Evolutionary conservation across 2,888 invertebrate genomes (phyloP).

Genomic region (Bimastos eiseni): DNA sequence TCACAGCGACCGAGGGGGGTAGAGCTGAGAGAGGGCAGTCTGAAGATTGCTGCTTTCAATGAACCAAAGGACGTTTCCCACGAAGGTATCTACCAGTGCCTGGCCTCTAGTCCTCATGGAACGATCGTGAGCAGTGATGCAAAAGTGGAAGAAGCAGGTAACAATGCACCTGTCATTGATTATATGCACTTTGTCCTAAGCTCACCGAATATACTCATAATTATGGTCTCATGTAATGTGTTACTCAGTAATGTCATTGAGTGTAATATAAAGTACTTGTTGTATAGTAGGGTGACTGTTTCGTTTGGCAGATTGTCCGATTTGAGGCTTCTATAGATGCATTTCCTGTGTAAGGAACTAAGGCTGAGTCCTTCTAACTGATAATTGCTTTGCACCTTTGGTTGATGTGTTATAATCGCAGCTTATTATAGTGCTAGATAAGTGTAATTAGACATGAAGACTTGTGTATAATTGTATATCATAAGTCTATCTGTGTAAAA

Average conservation of each 20-base stretch:
- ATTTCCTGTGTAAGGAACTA: neutral
- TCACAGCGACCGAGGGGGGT: neutral
- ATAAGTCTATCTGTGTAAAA: too few species aligned
- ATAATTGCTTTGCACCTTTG: neutral
- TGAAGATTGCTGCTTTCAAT: constrained; percentile 14
- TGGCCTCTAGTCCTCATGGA: constrained; percentile 21
- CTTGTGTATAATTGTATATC: neutral
- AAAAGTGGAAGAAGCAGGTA: constrained; percentile 20
- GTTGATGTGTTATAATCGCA: neutral
- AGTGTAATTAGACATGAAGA: neutral
- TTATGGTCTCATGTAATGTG: neutral
- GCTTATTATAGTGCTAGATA: neutral
- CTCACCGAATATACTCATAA: neutral
- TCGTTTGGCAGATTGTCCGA: neutral
- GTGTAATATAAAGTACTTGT: neutral
- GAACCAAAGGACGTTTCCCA: neutral
- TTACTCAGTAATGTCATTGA: too few species aligned
- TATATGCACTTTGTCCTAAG: neutral
- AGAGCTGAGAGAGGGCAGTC: constrained; percentile 20
- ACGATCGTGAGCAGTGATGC: constrained; percentile 25
- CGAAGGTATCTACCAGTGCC: constrained; percentile 24
- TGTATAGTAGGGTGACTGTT: neutral
- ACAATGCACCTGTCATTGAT: neutral
- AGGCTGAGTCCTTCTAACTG: neutral
- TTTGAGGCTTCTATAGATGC: neutral